Evolutionary conservation across 2,797 vertebrate species (phyloP).

Genomic region (Sitta carolinensis): DNA sequence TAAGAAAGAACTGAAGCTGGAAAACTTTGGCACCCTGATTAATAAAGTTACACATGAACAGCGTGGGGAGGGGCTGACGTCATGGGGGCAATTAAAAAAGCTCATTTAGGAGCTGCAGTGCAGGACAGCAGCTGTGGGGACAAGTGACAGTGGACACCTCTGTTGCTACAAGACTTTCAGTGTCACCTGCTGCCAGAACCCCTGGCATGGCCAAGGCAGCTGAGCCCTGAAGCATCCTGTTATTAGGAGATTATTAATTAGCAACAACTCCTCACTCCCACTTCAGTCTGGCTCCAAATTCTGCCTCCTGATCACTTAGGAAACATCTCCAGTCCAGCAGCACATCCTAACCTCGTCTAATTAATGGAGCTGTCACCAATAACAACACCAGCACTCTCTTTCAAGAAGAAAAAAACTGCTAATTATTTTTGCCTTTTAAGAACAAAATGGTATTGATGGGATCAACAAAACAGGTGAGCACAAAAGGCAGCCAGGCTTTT

Average conservation of each 20-base stretch:
- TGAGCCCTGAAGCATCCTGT: neutral
- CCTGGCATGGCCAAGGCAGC: neutral
- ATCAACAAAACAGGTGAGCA: slow-evolving; percentile 78
- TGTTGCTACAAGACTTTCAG: neutral
- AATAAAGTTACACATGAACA: neutral
- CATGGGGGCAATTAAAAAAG: neutral
- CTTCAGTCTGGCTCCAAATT: neutral
- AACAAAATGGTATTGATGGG: slow-evolving; percentile 66
- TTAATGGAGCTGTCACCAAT: neutral
- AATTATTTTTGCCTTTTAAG: slow-evolving; percentile 82
- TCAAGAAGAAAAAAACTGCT: slow-evolving; percentile 72
- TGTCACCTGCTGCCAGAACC: neutral
- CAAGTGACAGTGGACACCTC: neutral
- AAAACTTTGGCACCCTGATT: neutral
- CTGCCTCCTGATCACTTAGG: neutral
- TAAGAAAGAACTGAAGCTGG: neutral
- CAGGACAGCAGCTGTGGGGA: neutral
- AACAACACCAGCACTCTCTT: neutral
- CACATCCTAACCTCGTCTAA: neutral
- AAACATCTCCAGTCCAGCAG: neutral
- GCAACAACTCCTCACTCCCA: neutral
- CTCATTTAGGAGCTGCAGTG: neutral
- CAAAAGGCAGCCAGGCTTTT: slow-evolving; percentile 77
- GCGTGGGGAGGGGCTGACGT: neutral
- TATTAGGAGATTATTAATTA: neutral